Percentiles rank a stretch among this genome's conserved stretches.
phyloP scores from a whole-genome alignment of 1,140 invertebrate genomes.

The Drosophila elegans region DNA sequence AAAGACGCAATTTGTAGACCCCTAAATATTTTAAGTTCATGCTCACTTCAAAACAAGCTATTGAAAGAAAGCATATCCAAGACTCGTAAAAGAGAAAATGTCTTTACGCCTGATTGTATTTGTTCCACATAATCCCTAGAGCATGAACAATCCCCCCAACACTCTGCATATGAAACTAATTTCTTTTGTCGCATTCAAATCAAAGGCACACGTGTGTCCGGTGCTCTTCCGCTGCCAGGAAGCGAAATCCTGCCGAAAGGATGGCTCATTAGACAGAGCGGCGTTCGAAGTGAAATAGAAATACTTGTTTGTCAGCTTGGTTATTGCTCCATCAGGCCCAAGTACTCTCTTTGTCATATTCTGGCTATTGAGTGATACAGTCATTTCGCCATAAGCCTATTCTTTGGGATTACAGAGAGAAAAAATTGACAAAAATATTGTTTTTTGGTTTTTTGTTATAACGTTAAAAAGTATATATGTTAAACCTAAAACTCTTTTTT shows the following conservation, averaged over 20 bases:
- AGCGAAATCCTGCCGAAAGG: slow-evolving; percentile 27
- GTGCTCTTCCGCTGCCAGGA: slow-evolving; percentile 63
- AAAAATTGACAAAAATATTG: no score
- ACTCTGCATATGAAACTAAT: slow-evolving; percentile 18
- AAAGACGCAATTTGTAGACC: not conserved
- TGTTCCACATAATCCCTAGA: slow-evolving; percentile 26
- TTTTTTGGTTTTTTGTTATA: no score
- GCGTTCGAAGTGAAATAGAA: slow-evolving; percentile 37
- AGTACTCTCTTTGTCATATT: slow-evolving; percentile 64
- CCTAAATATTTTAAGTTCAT: slow-evolving; percentile 1
- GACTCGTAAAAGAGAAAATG: not conserved
- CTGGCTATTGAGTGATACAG: slow-evolving; percentile 58
- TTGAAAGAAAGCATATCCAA: not conserved
- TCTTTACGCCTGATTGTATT: slow-evolving; percentile 15
- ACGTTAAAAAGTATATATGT: no score
- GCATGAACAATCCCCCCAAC: not conserved
- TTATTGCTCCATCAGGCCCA: slow-evolving; percentile 68
- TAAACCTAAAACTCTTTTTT: no score
- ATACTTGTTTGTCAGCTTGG: slow-evolving; percentile 41
- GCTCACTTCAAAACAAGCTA: slow-evolving; percentile 11
- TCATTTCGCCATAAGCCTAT: slow-evolving; percentile 39
- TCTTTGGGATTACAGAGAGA: not conserved
- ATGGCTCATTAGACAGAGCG: slow-evolving; percentile 60
- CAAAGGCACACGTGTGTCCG: slow-evolving; percentile 67
- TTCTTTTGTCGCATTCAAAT: slow-evolving; percentile 54